A percentile compares a stretch with the other conserved stretches of the same genome.
These are phyloP conservation scores for Lophius americanus DNA, from an alignment of 2,797 vertebrate species.

Conservation along the genomic window DNA sequence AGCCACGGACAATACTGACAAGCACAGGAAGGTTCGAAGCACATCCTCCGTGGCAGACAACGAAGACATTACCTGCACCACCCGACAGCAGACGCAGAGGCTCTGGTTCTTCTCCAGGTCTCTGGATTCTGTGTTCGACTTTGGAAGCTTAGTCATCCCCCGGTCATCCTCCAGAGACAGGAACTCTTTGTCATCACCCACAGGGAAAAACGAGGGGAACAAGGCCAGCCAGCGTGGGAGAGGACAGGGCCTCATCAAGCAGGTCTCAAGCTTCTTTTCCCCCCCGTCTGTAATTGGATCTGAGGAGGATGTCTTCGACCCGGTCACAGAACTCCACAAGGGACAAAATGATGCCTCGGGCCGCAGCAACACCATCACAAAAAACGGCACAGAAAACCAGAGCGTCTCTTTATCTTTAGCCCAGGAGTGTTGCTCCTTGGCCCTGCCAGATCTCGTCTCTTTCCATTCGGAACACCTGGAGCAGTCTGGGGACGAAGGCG, in stretches of 20 bases:
- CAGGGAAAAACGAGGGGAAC: conserved; percentile 47
- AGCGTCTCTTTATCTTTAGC: conserved; percentile 65
- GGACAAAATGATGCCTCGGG: conserved; percentile 31
- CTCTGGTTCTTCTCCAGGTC: conserved; percentile 85
- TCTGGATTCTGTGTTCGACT: conserved; percentile 82
- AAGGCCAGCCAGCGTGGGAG: conserved; percentile 46
- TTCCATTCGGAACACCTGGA: conserved; percentile 67
- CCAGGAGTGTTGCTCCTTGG: conserved; percentile 68
- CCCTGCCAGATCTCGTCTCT: conserved; percentile 85
- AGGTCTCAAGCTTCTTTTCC: conserved; percentile 79
- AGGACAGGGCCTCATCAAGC: conserved; percentile 71
- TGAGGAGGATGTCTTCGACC: conserved; percentile 82
- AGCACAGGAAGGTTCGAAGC: conserved; percentile 80
- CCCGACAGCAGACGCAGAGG: conserved; percentile 74
- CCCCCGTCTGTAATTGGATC: conserved; percentile 73
- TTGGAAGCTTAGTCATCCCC: conserved; percentile 71
- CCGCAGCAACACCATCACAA: conserved; percentile 6
- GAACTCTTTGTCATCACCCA: conserved; percentile 67
- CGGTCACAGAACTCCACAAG: conserved; percentile 63
- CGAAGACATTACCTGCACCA: conserved; percentile 52
- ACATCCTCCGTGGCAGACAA: conserved; percentile 76
- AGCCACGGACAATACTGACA: conserved; percentile 63
- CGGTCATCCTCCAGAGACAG: conserved; percentile 74
- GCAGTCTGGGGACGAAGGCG: conserved; percentile 38
- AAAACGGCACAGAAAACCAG: conserved; percentile 35